Base-by-base conservation (phyloP, 2,797 vertebrate genomes). In the Dipus sagitta region DNA sequence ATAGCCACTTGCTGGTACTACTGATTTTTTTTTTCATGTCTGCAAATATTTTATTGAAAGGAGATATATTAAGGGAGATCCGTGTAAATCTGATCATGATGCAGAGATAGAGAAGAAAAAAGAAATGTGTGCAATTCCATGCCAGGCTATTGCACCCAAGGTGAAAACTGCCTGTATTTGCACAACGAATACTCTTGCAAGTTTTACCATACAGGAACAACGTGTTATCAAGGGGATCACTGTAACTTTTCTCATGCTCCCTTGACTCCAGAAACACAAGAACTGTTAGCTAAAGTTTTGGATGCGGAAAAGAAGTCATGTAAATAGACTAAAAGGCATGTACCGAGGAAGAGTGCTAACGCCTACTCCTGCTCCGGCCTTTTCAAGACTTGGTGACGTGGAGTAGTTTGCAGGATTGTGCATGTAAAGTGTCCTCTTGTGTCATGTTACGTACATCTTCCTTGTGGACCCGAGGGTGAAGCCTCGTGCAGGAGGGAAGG, bases 181-280 rank as follows among this genome's bases (percentile, higher is more conserved):
- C 99, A 99, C 98, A 99, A 99, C 99, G 99, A 99, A 98, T 99
- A 99, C 97, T 99, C 99, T 18, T 99, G 99, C 98, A 99, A 99
- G 98, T 99, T 99, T 98, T 99, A 99, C 97, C 99, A 99, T 68
- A 99, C 99, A 14, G 99, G 99, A 98, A 98, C 99, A 86, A 99
- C 99, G 96, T 99, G 99, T 97, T 99, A 99, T 84, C 99, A 99
- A 97, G 99, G 99, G 79, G 99, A 99, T 95, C 98, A 99, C 92
- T 99, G 99, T 98, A 99, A 99, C 82, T 99, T 99, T 98, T 99
- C 99, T 96, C 99, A 99, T 0, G 99, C 99, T 32, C 98, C 99
- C 38, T 97, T 99, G 97, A 99, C 98, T 28, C 98, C 99, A 0
- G 99, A 99, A 95, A 99, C 99, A 32, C 99, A 99, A 96, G 99